Evolutionary conservation across 1,140 invertebrate species (phyloP).

Genomic region (Lanistes nyassanus): DNA sequence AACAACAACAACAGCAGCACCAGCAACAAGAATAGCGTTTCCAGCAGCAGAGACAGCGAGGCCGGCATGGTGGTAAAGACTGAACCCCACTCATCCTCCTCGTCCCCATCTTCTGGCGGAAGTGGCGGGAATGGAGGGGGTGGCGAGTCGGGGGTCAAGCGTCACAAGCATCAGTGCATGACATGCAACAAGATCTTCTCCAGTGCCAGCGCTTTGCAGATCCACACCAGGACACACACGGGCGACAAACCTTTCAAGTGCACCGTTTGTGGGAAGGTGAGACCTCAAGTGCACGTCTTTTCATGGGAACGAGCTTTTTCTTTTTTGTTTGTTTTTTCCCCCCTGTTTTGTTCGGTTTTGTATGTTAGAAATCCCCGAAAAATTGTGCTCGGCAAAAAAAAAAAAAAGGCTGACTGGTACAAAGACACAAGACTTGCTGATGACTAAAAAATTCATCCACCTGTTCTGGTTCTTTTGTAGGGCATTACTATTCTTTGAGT

Average conservation of each 20-base stretch:
- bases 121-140: too few species aligned
- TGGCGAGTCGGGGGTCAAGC: slow-evolving; percentile 18
- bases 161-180: slow-evolving; percentile 90
- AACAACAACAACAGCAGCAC: slow-evolving; percentile 23
- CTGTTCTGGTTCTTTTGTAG: too few species aligned
- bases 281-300: neutral
- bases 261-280: slow-evolving; percentile 68
- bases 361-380: too few species aligned
- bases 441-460: too few species aligned
- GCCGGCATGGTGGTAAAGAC: slow-evolving; percentile 8
- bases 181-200: slow-evolving; percentile 98
- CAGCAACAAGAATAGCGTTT: slow-evolving; percentile 33
- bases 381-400: too few species aligned
- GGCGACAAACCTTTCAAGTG: slow-evolving; percentile 98
- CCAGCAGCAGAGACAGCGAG: slow-evolving; percentile 26
- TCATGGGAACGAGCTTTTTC: neutral
- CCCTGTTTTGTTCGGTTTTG: too few species aligned
- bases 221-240: slow-evolving; percentile 98
- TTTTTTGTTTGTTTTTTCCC: slow-evolving; percentile 66
- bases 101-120: slow-evolving; percentile 1
- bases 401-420: too few species aligned
- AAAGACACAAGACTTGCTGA: too few species aligned
- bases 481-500: too few species aligned
- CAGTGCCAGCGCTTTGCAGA: slow-evolving; percentile 92
- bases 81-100: neutral